Conservation (phyloP, 2,797 vertebrate species). For the Heteromormyrus szaboi region DNA sequence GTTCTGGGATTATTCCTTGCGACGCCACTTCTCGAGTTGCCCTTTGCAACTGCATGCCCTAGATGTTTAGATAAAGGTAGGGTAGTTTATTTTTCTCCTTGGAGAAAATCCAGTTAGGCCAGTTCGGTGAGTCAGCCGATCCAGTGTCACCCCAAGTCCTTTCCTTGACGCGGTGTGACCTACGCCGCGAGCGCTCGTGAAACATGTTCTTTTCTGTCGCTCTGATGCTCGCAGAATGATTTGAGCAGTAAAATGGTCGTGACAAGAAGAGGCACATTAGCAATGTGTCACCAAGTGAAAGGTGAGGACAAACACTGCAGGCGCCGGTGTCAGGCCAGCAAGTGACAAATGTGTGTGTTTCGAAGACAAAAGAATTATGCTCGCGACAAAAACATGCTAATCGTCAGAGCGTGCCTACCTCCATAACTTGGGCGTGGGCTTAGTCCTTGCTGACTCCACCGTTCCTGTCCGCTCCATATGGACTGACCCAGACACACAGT, state of each 20-base stretch:
- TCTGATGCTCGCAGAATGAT: background rate
- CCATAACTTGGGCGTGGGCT: background rate
- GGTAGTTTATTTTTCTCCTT: conserved; percentile 7
- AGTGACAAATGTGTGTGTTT: background rate
- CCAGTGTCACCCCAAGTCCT: background rate
- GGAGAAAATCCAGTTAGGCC: background rate
- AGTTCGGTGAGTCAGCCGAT: background rate
- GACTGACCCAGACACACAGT: background rate
- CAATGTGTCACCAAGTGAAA: background rate
- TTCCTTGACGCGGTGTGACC: background rate
- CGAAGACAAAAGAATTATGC: background rate
- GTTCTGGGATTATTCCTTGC: background rate
- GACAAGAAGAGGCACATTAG: background rate
- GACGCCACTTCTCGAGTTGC: background rate
- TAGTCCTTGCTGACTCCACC: background rate
- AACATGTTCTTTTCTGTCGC: background rate
- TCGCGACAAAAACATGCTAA: background rate
- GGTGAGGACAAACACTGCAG: background rate
- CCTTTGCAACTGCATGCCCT: background rate
- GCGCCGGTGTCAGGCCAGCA: background rate
- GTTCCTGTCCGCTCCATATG: background rate
- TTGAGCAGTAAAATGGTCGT: background rate
- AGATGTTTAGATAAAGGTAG: conserved; percentile 14
- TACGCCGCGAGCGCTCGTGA: background rate
- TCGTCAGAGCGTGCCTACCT: background rate